phyloP scores from a whole-genome alignment of 2,113 vertebrate species.

The Vombatus ursinus region DNA sequence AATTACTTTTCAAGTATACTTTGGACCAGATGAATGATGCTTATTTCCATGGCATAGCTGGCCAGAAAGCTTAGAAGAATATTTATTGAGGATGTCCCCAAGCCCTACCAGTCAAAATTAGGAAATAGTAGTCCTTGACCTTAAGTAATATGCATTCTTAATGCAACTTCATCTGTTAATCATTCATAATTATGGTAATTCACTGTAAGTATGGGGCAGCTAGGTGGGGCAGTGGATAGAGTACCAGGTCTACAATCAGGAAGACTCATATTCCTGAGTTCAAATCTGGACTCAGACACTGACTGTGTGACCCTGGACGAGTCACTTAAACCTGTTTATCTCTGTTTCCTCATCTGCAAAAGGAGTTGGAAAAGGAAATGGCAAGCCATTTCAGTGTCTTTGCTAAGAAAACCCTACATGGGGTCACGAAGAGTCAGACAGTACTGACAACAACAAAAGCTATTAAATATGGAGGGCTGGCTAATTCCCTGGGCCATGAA shows the following conservation, averaged over 20 bases:
- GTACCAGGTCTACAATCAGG: background rate
- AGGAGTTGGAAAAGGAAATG: background rate
- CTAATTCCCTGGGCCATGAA: background rate
- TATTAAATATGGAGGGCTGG: background rate
- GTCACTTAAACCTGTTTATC: background rate
- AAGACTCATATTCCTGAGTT: background rate
- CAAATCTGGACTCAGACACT: background rate
- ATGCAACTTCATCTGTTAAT: conserved; percentile 49
- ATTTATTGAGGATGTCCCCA: background rate
- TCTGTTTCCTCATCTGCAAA: background rate
- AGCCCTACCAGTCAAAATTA: background rate
- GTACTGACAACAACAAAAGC: background rate
- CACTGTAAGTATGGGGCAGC: background rate
- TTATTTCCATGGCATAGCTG: background rate
- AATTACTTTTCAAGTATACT: conserved; percentile 36
- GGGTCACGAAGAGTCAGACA: background rate
- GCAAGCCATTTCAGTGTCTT: background rate
- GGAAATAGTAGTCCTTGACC: conserved; percentile 27
- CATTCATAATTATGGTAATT: background rate
- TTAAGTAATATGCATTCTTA: conserved; percentile 51
- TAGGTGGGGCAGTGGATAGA: background rate
- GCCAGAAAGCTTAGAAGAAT: background rate
- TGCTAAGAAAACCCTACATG: background rate
- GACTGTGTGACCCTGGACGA: background rate
- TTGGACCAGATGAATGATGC: background rate